Conservation (phyloP, 2,113 vertebrate species). For the Origma solitaria region DNA sequence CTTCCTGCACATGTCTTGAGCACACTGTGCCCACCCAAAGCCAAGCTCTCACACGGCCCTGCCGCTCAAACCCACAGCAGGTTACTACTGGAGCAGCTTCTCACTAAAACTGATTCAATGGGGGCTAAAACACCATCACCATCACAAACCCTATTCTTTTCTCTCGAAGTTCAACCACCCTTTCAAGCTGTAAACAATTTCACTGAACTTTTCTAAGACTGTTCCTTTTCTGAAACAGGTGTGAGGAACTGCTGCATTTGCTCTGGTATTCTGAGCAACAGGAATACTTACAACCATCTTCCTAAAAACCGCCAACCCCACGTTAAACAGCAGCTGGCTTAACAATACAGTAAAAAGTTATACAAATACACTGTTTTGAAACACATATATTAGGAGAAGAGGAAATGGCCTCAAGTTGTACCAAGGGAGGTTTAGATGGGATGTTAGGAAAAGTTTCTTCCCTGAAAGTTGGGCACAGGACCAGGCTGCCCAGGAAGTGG, state of each 20-base stretch:
- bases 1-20: rapidly evolving
- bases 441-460: neutral
- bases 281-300: neutral
- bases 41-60: neutral
- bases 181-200: neutral
- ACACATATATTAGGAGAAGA: neutral
- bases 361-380: neutral
- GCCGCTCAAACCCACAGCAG: neutral
- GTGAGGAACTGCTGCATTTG: neutral
- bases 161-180: neutral
- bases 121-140: neutral
- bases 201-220: neutral
- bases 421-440: neutral
- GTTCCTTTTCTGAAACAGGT: neutral
- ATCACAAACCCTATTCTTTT: neutral
- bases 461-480: neutral
- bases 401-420: neutral
- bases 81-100: neutral
- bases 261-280: neutral
- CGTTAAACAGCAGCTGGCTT: neutral
- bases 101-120: neutral
- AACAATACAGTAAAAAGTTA: neutral
- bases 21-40: neutral
- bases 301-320: neutral
- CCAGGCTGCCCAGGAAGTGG: neutral